Evolutionary conservation across 2,888 invertebrate genomes (phyloP), one percentile per base, ranked within the genome.

Genomic region (Drosophila algonquin): DNA sequence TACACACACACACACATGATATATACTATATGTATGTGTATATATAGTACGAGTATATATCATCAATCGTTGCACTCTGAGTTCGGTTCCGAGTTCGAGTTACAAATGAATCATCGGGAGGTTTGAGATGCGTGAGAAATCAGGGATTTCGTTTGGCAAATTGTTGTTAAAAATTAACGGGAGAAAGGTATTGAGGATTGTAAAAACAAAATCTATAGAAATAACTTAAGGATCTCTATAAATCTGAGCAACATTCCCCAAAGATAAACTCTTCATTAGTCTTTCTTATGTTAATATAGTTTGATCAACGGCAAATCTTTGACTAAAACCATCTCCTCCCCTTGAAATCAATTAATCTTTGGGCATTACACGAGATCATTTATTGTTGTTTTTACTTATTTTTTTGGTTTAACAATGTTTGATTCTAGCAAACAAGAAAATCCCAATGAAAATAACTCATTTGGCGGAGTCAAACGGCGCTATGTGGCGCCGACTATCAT

Each of bases 401-500:
- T 32, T 10, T 30, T 18, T 10, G 16, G 32, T 40, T 44, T 47
- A 16, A 14, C n/a, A 47, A 53, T 32, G 27, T 44, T 46, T 44
- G 21, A 30, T 60, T 70, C 70, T 54, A 24, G 5, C 45, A n/a
- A 35, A 61, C 8, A 40, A 16, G 27, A 40, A 46, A 35, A 35
- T 12, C 55, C 51, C 8, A 12, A 54, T 27, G 16, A 46, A 51
- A 59, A 59, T 46, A 51, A 51, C 51, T 69, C 54, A 70, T 70
- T 70, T 47, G 32, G 40, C 48, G 55, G 67, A 67, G 55, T 68
- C 67, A 56, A 67, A 60, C 60, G 76, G 80, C 83, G 81, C 73
- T 83, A 73, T 76, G 59, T 75, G 81, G 81, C 87, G 81, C 87
- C 82, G 73, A 69, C 68, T 74, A 79, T 81, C 82, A 87, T 83